A percentile compares a stretch with the other conserved stretches of the same genome.
Conservation (phyloP, 2,797 vertebrate genomes). For the Anomalospiza imberbis region DNA sequence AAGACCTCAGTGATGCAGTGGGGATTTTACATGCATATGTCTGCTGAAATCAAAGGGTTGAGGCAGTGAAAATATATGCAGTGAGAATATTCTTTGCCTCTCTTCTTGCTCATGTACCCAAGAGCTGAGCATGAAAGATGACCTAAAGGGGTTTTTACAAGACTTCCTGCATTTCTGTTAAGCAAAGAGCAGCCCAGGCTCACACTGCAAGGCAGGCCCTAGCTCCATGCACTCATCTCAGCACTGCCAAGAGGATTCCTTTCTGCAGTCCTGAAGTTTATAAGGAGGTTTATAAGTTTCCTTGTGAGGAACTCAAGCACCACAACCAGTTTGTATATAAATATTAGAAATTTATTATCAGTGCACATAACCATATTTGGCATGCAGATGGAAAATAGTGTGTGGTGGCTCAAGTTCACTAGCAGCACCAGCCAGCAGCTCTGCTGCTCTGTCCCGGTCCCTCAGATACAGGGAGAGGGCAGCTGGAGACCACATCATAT, state of each 20-base stretch:
- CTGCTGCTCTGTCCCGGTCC: background rate
- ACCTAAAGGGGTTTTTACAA: background rate
- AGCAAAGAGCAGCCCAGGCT: background rate
- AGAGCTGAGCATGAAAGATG: background rate
- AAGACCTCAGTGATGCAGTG: background rate
- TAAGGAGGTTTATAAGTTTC: background rate
- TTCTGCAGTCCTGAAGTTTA: background rate
- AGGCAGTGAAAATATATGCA: background rate
- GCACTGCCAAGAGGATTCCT: background rate
- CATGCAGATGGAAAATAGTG: background rate
- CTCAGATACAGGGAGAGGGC: background rate
- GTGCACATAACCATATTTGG: background rate
- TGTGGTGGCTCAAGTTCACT: background rate
- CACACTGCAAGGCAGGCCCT: background rate
- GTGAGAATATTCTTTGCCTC: background rate
- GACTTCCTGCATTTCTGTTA: background rate
- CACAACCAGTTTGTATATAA: background rate
- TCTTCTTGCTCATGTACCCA: background rate
- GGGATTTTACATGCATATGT: background rate
- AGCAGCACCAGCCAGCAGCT: background rate
- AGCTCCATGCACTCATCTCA: background rate
- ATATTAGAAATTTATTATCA: background rate
- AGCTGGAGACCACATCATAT: slow-evolving; percentile 23
- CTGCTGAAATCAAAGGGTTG: background rate
- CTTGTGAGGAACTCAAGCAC: background rate